phyloP scores from a whole-genome alignment of 37 sponge, comb jelly and placozoan species.

The Ephydatia muelleri region DNA sequence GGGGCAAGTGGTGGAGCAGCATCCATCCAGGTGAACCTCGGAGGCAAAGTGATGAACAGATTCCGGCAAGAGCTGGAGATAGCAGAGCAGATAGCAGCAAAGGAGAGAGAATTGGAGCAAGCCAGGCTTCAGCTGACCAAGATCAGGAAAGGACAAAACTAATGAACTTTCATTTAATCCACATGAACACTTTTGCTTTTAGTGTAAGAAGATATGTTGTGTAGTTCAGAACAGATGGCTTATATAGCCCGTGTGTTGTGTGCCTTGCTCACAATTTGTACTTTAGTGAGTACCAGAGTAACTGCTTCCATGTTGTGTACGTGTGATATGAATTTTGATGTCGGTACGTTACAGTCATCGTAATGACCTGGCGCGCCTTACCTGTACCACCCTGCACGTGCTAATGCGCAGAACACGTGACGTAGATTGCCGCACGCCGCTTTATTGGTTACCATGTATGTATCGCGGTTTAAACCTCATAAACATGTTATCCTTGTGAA shows the following conservation, averaged over 20 bases:
- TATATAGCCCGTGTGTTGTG: too few species aligned
- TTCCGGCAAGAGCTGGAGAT: conserved; percentile 83
- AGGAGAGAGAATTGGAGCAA: conserved; percentile 88
- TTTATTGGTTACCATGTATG: too few species aligned
- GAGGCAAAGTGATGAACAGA: conserved; percentile 18
- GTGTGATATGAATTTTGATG: not conserved
- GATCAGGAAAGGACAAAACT: conserved; percentile 22
- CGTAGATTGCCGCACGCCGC: too few species aligned
- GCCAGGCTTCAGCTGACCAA: conserved; percentile 73
- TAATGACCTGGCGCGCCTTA: too few species aligned
- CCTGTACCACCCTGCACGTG: too few species aligned
- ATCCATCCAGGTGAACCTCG: not conserved
- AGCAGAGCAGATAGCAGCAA: conserved; percentile 77
- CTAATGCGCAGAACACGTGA: too few species aligned
- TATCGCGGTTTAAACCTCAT: too few species aligned
- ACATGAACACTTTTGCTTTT: not conserved
- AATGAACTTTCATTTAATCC: not conserved
- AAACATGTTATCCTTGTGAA: too few species aligned
- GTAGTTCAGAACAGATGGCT: not conserved
- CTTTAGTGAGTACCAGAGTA: not conserved
- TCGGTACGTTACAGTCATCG: too few species aligned
- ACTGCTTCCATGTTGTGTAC: not conserved
- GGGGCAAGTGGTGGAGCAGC: not conserved
- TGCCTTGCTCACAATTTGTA: not conserved
- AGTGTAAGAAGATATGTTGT: not conserved